A percentile compares a stretch with the other conserved stretches of the same genome.
phyloP scores from a whole-genome alignment of 1,140 invertebrate species.

The Bombus haemorrhoidalis region DNA sequence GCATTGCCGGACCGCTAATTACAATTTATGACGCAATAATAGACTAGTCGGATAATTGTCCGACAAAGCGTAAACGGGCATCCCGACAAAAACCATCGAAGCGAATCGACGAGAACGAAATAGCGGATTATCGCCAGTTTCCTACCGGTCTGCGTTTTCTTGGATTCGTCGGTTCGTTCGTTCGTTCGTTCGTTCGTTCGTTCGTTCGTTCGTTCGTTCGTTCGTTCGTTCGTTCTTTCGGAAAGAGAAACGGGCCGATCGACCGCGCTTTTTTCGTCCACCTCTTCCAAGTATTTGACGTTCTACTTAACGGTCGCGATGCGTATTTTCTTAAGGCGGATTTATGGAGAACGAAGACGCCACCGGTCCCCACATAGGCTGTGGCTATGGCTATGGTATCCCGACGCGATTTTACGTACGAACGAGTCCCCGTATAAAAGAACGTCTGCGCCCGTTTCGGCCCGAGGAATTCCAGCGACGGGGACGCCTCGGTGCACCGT shows the following conservation, averaged over 20 bases:
- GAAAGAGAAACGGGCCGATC: too few species aligned
- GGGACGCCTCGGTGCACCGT: conserved; percentile 13
- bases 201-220: too few species aligned
- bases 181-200: not conserved
- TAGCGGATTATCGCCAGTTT: not conserved
- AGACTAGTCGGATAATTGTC: conserved; percentile 58
- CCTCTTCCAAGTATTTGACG: conserved; percentile 31
- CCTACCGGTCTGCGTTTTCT: not conserved
- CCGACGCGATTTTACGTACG: conserved; percentile 13
- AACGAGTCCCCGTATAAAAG: conserved; percentile 8
- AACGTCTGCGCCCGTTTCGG: conserved; percentile 38
- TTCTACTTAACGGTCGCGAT: conserved; percentile 32
- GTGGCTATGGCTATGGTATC: not conserved
- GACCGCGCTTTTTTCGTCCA: conserved; percentile 10
- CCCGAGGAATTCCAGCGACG: conserved; percentile 38
- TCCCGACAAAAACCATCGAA: not conserved
- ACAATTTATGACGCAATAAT: conserved; percentile 68
- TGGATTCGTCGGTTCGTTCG: not conserved
- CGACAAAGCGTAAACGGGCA: not conserved
- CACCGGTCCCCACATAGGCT: not conserved
- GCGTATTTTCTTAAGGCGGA: conserved; percentile 18
- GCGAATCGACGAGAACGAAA: not conserved
- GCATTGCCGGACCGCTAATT: conserved; percentile 62
- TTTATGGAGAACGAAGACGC: conserved; percentile 32
- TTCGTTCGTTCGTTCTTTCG: not conserved